Conservation (phyloP, 1,140 invertebrate genomes). For the Drosophila parabipectinata region DNA sequence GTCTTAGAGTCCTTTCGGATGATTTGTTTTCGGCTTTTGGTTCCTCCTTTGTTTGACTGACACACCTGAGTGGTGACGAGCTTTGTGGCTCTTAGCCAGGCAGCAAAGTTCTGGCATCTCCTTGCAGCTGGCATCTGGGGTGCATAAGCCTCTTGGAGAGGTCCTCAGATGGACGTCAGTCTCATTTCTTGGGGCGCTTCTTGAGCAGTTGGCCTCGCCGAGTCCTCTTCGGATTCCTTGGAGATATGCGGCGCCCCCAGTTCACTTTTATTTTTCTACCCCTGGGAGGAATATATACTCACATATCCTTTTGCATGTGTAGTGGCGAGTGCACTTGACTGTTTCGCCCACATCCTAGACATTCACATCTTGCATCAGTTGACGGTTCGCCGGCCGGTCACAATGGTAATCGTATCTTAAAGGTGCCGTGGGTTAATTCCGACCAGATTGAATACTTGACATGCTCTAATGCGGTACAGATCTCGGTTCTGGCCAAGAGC, state of each 20-base stretch:
- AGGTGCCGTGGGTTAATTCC: conserved; percentile 40
- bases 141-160: conserved; percentile 33
- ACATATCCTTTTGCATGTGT: conserved; percentile 16
- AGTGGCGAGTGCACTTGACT: conserved; percentile 40
- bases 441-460: conserved; percentile 48
- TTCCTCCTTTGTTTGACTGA: conserved; percentile 46
- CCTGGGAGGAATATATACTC: background rate
- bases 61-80: conserved; percentile 60
- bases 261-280: conserved; percentile 8
- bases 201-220: conserved; percentile 38
- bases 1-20: conserved; percentile 14
- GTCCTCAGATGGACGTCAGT: conserved; percentile 36
- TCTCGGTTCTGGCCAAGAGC: conserved; percentile 29
- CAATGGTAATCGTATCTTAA: conserved; percentile 47
- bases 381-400: conserved; percentile 30
- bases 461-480: conserved; percentile 40
- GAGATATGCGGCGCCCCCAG: conserved; percentile 10
- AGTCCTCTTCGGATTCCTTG: conserved; percentile 16
- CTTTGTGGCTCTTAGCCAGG: conserved; percentile 52
- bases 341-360: conserved; percentile 38
- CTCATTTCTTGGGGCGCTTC: conserved; percentile 31
- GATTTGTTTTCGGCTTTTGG: conserved; percentile 27
- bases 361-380: conserved; percentile 10
- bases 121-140: conserved; percentile 15
- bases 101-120: conserved; percentile 39